Base-by-base conservation (phyloP, 2,888 invertebrate genomes). In the Napeogenes sylphis region DNA sequence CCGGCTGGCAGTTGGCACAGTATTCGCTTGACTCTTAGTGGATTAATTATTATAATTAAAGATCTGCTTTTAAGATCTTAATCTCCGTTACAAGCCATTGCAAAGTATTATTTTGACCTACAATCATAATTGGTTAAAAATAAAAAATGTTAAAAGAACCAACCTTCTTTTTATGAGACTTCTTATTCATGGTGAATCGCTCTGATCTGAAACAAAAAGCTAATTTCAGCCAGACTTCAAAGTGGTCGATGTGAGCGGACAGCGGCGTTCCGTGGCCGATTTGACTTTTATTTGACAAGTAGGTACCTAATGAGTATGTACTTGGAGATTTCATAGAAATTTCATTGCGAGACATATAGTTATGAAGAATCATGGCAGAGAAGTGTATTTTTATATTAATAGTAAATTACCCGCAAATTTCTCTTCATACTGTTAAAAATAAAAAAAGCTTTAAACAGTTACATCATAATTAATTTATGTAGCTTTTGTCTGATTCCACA, bases 101-200 rank as follows among this genome's bases (percentile, higher is more conserved):
- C 30, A 12, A 65, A 61, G 54, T 61, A 57, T 6, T 71, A 67
- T 68, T 63, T 70, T 69, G 71, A 64, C 69, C 14, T 38, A 38
- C 14, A 35, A 21, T 8, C 6, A 30, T 10, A 21, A 30, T 51
- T 2, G 51, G 8, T 51, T 10, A 30, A 51, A 51, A 51, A 10
- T 30, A 51, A 51, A 21, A 30, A 30, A 30, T 51, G 45, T 38
- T 51, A 21, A 35, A 45, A 13, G 13, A 38, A 78, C 80, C 42
- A 68, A 90, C 90, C 87, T 90, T 90, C 71, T 90, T 90, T 76
- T 89, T 90, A 61, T 90, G 85, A 30, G 84, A 80, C 67, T 89
- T 90, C 79, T 90, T 90, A 69, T 90, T 83, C 90, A 90, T 90
- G 68, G 54, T 68, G 70, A 62, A 55, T 56, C 58, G 63, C 47